phyloP scores from a whole-genome alignment of 2,797 vertebrate species.

The Lindbergichthys nudifrons region DNA sequence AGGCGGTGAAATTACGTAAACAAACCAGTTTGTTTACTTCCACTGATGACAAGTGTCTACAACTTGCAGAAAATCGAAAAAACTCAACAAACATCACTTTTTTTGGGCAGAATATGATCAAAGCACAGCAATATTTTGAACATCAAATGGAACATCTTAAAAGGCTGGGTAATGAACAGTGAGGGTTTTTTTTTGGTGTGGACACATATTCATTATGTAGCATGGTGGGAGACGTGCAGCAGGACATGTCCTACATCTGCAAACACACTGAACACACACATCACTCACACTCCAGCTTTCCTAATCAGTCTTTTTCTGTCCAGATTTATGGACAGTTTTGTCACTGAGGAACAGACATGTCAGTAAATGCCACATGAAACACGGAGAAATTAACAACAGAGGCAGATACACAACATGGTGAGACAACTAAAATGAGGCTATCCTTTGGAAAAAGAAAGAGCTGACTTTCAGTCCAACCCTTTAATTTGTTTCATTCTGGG shows the following conservation, averaged over 20 bases:
- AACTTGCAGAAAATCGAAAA: constrained; percentile 38
- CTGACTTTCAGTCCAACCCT: constrained; percentile 67
- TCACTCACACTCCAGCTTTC: constrained; percentile 45
- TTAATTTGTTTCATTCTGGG: constrained; percentile 79
- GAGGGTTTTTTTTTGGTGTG: constrained; percentile 24
- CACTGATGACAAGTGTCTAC: constrained; percentile 39
- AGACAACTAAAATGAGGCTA: constrained; percentile 46
- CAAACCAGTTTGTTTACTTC: constrained; percentile 42
- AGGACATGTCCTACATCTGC: constrained; percentile 45
- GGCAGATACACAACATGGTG: constrained; percentile 28
- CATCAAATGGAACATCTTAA: constrained; percentile 66
- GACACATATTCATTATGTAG: constrained; percentile 54
- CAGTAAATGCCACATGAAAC: constrained; percentile 52
- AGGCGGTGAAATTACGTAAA: not conserved
- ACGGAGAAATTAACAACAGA: constrained; percentile 27
- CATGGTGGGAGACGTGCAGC: constrained; percentile 32
- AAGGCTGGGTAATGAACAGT: constrained; percentile 57
- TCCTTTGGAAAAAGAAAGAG: constrained; percentile 29
- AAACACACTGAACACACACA: constrained; percentile 58
- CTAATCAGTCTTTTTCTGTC: constrained; percentile 48
- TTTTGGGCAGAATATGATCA: constrained; percentile 54
- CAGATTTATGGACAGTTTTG: constrained; percentile 47
- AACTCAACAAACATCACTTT: constrained; percentile 36
- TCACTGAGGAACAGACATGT: constrained; percentile 38
- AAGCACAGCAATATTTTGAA: constrained; percentile 57